These are phyloP conservation scores for Penaeus japonicus DNA, from an alignment of 1,140 invertebrate genomes.

Conservation along the genomic window DNA sequence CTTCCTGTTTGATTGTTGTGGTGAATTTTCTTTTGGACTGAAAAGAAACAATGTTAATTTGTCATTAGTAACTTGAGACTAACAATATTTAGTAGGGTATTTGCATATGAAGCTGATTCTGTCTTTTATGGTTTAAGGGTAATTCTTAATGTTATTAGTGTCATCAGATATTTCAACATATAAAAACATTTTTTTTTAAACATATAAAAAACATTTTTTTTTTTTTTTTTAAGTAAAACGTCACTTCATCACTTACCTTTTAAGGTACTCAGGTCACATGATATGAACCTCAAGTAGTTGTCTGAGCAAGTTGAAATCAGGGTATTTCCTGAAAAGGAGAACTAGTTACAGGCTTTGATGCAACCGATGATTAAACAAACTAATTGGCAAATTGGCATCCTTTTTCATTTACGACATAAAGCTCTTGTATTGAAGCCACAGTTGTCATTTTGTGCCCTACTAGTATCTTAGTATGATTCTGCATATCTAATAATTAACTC, in stretches of 20 bases:
- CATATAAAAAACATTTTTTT: too few relatives aligned
- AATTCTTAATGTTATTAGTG: not conserved
- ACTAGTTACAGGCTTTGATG: not conserved
- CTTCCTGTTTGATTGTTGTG: conserved; percentile 64
- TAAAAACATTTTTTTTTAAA: too few relatives aligned
- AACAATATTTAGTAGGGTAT: not conserved
- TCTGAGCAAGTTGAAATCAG: conserved; percentile 36
- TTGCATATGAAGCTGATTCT: too few relatives aligned
- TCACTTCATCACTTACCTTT: conserved; percentile 23
- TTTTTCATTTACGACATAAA: too few relatives aligned
- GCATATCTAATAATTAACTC: too few relatives aligned
- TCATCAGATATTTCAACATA: too few relatives aligned
- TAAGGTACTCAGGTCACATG: conserved; percentile 26
- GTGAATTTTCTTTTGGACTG: conserved; percentile 57
- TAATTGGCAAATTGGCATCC: too few relatives aligned
- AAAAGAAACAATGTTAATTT: conserved; percentile 4
- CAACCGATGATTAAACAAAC: not conserved
- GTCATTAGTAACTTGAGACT: conserved; percentile 2
- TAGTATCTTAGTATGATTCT: too few relatives aligned
- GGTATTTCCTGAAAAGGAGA: conserved; percentile 16
- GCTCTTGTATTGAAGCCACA: too few relatives aligned
- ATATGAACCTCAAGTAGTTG: conserved; percentile 32
- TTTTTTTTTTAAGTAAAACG: too few relatives aligned
- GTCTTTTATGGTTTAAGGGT: too few relatives aligned
- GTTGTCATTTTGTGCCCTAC: too few relatives aligned